A percentile compares a stretch with the other conserved stretches of the same genome.
phyloP scores from a whole-genome alignment of 2,888 invertebrate genomes.

The Dromius quadrimaculatus region DNA sequence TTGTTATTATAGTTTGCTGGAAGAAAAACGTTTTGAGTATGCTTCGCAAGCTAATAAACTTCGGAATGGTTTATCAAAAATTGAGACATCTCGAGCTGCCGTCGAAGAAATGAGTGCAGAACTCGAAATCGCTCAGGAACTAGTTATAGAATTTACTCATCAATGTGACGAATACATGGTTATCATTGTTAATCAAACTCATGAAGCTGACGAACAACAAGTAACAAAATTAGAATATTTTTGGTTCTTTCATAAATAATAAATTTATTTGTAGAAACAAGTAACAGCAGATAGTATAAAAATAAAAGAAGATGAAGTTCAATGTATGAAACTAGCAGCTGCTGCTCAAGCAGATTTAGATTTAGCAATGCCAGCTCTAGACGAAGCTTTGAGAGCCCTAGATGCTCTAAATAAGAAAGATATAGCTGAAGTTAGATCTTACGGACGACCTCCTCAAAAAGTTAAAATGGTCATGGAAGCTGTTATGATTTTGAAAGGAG shows the following conservation, averaged over 20 bases:
- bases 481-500: constrained; percentile 82
- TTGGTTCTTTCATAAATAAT: no score
- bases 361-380: constrained; percentile 87
- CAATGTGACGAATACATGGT: constrained; percentile 90
- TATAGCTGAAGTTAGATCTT: constrained; percentile 90
- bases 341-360: constrained; percentile 86
- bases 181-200: constrained; percentile 82
- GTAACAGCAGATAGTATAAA: constrained; percentile 79
- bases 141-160: constrained; percentile 81
- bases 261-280: constrained; percentile 70
- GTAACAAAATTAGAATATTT: no score
- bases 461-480: constrained; percentile 93
- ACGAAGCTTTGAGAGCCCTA: constrained; percentile 84
- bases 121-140: constrained; percentile 80
- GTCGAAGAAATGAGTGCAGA: constrained; percentile 89
- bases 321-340: constrained; percentile 85
- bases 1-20: constrained; percentile 72
- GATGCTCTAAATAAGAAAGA: constrained; percentile 88
- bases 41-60: constrained; percentile 83
- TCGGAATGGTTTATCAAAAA: constrained; percentile 85
- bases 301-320: constrained; percentile 83
- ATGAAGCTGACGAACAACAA: constrained; percentile 84
- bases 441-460: constrained; percentile 86
- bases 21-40: constrained; percentile 77
- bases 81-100: constrained; percentile 85